These are phyloP conservation scores for Nixonia krombeini DNA, from an alignment of 1,140 invertebrate genomes.

Conservation along the genomic window DNA sequence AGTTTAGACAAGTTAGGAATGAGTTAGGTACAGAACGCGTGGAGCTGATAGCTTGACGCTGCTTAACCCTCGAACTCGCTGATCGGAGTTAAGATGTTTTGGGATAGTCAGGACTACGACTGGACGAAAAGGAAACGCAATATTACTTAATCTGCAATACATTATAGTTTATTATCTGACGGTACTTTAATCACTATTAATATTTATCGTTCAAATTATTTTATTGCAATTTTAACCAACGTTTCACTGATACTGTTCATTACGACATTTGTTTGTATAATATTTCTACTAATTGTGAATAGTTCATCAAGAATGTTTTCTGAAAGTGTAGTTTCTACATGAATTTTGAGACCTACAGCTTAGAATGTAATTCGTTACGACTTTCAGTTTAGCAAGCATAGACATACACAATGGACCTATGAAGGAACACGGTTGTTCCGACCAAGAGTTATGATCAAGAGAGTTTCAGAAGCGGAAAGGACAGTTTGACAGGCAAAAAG, in stretches of 20 bases:
- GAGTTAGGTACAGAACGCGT: slow-evolving; percentile 57
- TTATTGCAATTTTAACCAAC: too few species aligned
- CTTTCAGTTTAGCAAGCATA: too few species aligned
- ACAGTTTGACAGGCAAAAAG: slow-evolving; percentile 10
- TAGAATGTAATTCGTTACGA: background rate
- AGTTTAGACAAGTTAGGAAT: slow-evolving; percentile 58
- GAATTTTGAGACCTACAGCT: background rate
- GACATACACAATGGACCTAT: too few species aligned
- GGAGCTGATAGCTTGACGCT: slow-evolving; percentile 55
- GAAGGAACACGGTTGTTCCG: background rate
- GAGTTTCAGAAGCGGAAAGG: slow-evolving; percentile 1
- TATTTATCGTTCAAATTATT: too few species aligned
- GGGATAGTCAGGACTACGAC: background rate
- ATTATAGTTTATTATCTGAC: too few species aligned
- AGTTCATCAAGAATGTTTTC: too few species aligned
- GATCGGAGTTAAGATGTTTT: slow-evolving; percentile 7
- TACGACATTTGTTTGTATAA: too few species aligned
- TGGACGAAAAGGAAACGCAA: background rate
- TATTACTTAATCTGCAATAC: too few species aligned
- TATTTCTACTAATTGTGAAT: too few species aligned
- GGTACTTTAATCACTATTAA: too few species aligned
- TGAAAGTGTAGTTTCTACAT: background rate
- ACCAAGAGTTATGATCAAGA: slow-evolving; percentile 1
- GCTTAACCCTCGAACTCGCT: slow-evolving; percentile 53
- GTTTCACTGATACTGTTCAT: too few species aligned